phyloP scores from a whole-genome alignment of 1,140 invertebrate species.

The Littorina saxatilis region DNA sequence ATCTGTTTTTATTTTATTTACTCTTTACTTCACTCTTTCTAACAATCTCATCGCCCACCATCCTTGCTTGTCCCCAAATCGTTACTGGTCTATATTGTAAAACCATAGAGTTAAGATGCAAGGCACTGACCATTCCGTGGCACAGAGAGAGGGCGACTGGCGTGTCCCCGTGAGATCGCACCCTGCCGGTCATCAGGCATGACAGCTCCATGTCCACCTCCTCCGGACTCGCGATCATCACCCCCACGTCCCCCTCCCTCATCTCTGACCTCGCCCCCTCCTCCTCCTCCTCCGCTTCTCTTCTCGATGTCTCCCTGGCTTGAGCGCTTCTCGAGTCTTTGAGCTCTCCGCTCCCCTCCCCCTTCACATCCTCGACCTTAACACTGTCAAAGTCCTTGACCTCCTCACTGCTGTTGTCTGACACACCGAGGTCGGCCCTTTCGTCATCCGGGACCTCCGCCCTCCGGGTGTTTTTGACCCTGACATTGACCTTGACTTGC shows the following conservation, averaged over 20 bases:
- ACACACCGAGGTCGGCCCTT: neutral
- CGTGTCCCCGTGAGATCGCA: conserved; percentile 41
- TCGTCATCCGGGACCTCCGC: neutral
- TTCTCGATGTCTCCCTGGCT: neutral
- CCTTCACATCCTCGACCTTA: neutral
- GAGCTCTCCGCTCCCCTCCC: neutral
- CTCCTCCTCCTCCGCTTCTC: neutral
- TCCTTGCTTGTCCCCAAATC: no score
- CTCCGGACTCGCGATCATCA: conserved; percentile 21
- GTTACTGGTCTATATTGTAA: no score
- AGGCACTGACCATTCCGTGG: conserved; percentile 53
- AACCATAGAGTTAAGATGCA: no score
- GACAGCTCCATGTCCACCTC: conserved; percentile 30
- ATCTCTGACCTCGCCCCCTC: conserved; percentile 2
- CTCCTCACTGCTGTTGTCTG: neutral
- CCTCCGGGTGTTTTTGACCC: neutral
- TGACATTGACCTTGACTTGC: no score
- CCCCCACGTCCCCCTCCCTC: neutral
- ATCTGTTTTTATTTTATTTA: no score
- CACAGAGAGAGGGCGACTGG: conserved; percentile 52
- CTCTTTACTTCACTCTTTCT: no score
- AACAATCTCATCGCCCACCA: no score
- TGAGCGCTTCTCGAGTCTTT: neutral
- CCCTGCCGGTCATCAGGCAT: conserved; percentile 45
- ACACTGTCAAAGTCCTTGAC: neutral